phyloP scores from a whole-genome alignment of 1,140 invertebrate genomes.

The Drosophila tropicalis region DNA sequence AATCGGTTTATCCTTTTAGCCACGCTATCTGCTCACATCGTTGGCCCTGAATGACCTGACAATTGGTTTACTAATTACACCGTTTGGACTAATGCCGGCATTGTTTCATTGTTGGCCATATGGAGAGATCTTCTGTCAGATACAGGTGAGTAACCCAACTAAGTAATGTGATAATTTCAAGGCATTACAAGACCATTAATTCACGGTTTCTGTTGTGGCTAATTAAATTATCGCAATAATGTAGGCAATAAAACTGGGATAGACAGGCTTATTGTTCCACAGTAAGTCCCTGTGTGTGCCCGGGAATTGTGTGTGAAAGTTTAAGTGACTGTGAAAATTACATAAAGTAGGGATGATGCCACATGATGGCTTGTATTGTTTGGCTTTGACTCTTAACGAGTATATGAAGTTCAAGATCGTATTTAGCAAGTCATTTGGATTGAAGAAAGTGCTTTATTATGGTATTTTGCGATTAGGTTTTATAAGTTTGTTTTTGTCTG shows the following conservation, averaged over 20 bases:
- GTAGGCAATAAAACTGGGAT: constrained; percentile 30
- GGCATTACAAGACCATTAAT: constrained; percentile 11
- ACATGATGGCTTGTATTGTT: background rate
- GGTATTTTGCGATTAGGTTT: no score
- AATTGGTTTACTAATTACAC: constrained; percentile 91
- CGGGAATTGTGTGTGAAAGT: background rate
- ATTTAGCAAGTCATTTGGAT: no score
- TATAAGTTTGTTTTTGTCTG: no score
- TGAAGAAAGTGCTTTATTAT: no score
- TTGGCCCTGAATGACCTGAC: constrained; percentile 92
- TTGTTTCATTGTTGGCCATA: constrained; percentile 94
- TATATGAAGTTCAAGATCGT: no score
- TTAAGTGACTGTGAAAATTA: constrained; percentile 2
- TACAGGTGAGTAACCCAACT: constrained; percentile 87
- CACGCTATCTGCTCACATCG: constrained; percentile 92
- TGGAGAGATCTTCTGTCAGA: constrained; percentile 93
- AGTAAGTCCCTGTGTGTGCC: background rate
- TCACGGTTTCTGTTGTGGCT: constrained; percentile 15
- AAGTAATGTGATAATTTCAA: constrained; percentile 37
- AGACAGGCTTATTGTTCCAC: background rate
- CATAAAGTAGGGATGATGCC: background rate
- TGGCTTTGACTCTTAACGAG: background rate
- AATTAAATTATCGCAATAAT: constrained; percentile 42
- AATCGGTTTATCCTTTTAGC: constrained; percentile 84
- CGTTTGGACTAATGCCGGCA: constrained; percentile 91